Percentiles rank a stretch among this genome's conserved stretches.
These are phyloP conservation scores for Suricata suricatta DNA, from an alignment of 2,113 vertebrate genomes.

Conservation along the genomic window DNA sequence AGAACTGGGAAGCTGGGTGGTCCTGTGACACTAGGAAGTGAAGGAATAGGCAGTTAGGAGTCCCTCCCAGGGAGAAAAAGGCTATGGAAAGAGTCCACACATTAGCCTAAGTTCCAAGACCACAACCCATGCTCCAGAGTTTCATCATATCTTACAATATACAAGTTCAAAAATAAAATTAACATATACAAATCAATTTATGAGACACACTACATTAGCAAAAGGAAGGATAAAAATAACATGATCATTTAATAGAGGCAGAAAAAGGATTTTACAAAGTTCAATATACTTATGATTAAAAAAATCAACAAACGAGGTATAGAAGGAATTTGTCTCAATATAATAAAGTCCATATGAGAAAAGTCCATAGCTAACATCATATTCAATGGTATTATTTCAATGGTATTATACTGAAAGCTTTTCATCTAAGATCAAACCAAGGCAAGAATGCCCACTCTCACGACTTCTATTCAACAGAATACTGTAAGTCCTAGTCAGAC, in stretches of 20 bases:
- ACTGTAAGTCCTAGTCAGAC: background rate
- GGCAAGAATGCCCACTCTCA: too few species aligned
- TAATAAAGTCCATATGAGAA: too few species aligned
- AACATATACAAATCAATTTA: background rate
- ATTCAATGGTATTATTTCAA: too few species aligned
- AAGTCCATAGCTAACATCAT: too few species aligned
- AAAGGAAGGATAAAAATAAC: background rate
- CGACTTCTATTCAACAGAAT: background rate
- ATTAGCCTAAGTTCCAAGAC: background rate
- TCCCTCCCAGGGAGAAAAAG: background rate
- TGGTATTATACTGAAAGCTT: too few species aligned
- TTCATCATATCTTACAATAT: background rate
- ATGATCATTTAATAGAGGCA: background rate
- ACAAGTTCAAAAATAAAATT: background rate
- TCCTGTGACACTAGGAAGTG: background rate
- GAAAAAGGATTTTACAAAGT: background rate
- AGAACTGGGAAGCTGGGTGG: background rate
- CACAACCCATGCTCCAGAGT: fast-evolving
- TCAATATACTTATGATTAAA: background rate
- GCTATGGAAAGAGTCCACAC: background rate
- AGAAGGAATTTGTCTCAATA: background rate
- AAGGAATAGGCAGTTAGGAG: background rate
- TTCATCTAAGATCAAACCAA: too few species aligned
- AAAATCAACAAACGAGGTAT: background rate
- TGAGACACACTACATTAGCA: background rate